Evolutionary conservation across 2,888 invertebrate species (phyloP).

Genomic region (Cinara cedri): DNA sequence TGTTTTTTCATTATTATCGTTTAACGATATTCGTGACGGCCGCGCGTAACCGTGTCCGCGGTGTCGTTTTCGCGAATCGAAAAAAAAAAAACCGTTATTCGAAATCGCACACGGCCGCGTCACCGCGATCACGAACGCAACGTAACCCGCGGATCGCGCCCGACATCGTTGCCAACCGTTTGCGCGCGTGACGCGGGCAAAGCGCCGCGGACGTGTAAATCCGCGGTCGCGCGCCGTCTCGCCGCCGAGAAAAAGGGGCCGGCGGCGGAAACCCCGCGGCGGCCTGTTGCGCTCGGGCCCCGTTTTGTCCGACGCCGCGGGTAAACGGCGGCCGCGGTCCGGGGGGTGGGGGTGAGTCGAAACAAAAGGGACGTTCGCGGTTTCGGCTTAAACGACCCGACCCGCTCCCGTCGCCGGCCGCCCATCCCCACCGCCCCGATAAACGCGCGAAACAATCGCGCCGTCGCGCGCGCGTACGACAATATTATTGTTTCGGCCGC

Average conservation of each 20-base stretch:
- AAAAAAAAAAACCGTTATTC: no score
- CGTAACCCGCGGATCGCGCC: no score
- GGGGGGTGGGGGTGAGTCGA: conserved; percentile 12
- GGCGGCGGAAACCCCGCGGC: conserved; percentile 36
- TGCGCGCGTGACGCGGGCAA: not conserved
- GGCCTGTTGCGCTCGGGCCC: conserved; percentile 51
- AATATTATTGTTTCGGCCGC: not conserved
- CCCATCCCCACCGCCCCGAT: no score
- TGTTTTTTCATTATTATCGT: no score
- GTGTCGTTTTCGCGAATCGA: no score
- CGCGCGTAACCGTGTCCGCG: no score
- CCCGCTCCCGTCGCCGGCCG: not conserved
- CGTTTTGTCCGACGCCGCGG: not conserved
- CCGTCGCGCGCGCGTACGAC: not conserved
- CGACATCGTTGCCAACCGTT: no score
- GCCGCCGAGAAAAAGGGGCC: conserved; percentile 15
- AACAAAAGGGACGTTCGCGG: conserved; percentile 48
- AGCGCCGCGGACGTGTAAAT: not conserved
- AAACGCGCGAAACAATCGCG: not conserved
- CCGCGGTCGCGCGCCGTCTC: not conserved
- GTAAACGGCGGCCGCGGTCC: no score
- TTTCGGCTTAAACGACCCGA: no score
- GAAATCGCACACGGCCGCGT: no score
- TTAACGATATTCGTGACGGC: no score
- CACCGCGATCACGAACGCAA: no score